Conservation (phyloP, 2,888 invertebrate species). For the Drosophila merina region DNA sequence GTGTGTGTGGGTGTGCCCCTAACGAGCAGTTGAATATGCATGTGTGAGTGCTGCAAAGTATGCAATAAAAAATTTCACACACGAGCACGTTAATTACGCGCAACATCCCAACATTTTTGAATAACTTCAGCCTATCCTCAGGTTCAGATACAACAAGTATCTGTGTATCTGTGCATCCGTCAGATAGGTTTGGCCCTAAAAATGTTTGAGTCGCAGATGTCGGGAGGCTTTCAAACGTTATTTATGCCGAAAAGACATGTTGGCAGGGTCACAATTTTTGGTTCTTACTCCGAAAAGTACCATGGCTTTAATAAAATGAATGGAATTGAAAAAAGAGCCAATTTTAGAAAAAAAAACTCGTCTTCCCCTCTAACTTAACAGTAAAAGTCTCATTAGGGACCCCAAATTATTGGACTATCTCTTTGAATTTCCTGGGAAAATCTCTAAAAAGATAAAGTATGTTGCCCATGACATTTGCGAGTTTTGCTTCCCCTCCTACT, state of each 20-base stretch:
- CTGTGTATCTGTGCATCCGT: conserved; percentile 13
- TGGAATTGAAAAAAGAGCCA: background rate
- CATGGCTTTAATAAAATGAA: background rate
- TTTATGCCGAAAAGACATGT: background rate
- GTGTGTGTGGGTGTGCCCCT: conserved; percentile 37
- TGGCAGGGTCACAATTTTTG: background rate
- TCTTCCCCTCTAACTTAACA: background rate
- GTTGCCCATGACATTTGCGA: conserved; percentile 8
- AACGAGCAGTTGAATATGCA: conserved; percentile 63
- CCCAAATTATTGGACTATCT: too few relatives aligned
- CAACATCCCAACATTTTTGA: conserved; percentile 33
- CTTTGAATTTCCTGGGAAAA: background rate
- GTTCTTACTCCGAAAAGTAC: background rate
- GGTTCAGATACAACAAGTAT: background rate
- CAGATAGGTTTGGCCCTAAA: conserved; percentile 6
- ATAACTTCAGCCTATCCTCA: conserved; percentile 12
- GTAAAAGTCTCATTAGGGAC: too few relatives aligned
- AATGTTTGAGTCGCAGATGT: conserved; percentile 3
- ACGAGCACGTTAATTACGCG: conserved; percentile 70
- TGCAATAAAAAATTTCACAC: conserved; percentile 78
- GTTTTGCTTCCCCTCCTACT: background rate
- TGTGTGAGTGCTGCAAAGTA: conserved; percentile 58
- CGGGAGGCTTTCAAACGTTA: background rate
- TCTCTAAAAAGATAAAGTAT: background rate
- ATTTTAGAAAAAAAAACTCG: background rate